Base-by-base conservation (phyloP, 2,113 vertebrate genomes). In the Penelope pileata region DNA sequence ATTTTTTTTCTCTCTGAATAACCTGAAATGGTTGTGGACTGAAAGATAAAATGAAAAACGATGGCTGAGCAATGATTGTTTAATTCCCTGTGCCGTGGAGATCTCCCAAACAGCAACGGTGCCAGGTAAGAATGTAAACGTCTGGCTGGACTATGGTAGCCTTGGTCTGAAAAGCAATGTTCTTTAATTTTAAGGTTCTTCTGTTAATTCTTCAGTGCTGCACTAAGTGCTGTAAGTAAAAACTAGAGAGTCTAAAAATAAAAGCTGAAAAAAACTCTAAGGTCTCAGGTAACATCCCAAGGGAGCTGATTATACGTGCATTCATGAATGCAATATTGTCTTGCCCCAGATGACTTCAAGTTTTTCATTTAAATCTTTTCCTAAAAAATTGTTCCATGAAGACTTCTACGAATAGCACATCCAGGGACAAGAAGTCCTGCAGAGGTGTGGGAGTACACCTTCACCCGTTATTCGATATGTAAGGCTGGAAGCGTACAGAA, bases 21-120 rank as follows among this genome's bases (percentile, higher is more conserved):
- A 87, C 36, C 11, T 47, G 42, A 1, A 3, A 51, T 66, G 78
- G 38, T 24, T 54, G 36, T 50, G 56, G 60, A 68, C 77, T 68
- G 53, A 92, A 72, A 89, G 88, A 62, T 64, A 80, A 92, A 83
- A 91, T 34, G 12, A 56, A 74, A 84, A 94, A 56, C 74, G 66
- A 60, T 51, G 53, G 74, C 60, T 85, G 74, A 84, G 69, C 60
- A 87, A 78, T 3, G 43, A 87, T 13, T 51, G 38, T 19, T 81
- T 48, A 86, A 84, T 50, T 47, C 38, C 32, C 32, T n/a, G 42
- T 56, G 70, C 34, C 51, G 62, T 26, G 36, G 58, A 60, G 53
- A 82, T n/a, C 54, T 78, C 66, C 47, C 26, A 64, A 67, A 94
- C 1, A 84, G 34, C 38, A 85, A 59, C 86, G 93, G 62, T 8